A percentile compares a stretch with the other conserved stretches of the same genome.
phyloP scores from a whole-genome alignment of 2,888 invertebrate species.

The Watsonalla cultraria region DNA sequence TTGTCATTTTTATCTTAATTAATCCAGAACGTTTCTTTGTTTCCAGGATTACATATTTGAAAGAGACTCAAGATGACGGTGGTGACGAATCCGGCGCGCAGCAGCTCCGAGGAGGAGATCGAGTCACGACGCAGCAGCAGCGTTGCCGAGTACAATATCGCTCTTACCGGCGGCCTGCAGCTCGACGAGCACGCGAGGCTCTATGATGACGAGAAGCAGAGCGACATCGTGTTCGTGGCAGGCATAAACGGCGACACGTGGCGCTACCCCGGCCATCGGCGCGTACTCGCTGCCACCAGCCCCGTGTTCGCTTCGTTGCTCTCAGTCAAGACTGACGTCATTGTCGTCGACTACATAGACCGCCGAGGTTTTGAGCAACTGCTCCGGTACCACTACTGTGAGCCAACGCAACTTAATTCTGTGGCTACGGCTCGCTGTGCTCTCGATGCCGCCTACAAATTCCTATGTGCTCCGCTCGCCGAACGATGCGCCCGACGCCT shows the following conservation, averaged over 20 bases:
- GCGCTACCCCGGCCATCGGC: constrained; percentile 83
- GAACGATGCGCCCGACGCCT: constrained; percentile 83
- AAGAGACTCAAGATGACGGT: constrained; percentile 57
- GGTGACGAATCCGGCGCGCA: constrained; percentile 65
- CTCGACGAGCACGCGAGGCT: constrained; percentile 51
- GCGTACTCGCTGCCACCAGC: constrained; percentile 80
- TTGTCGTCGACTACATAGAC: constrained; percentile 80
- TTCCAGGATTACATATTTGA: constrained; percentile 43
- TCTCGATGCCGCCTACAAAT: constrained; percentile 86
- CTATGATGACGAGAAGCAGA: constrained; percentile 75
- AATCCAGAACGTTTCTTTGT: constrained; percentile 12
- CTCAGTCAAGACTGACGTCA: constrained; percentile 57
- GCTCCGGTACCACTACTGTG: constrained; percentile 82
- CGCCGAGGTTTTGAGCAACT: constrained; percentile 83
- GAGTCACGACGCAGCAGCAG: constrained; percentile 27
- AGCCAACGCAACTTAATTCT: constrained; percentile 80
- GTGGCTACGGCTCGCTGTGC: constrained; percentile 83
- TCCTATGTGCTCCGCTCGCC: constrained; percentile 84
- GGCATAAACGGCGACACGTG: constrained; percentile 82
- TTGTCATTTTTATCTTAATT: too few species aligned
- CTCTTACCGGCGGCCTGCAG: constrained; percentile 26
- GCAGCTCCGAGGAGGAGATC: constrained; percentile 50
- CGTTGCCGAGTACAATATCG: constrained; percentile 11
- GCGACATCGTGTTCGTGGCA: constrained; percentile 81
- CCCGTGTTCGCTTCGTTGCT: constrained; percentile 81